A percentile compares a stretch with the other conserved stretches of the same genome.
phyloP scores from a whole-genome alignment of 2,113 vertebrate species.

The Protomyctophum bolini region DNA sequence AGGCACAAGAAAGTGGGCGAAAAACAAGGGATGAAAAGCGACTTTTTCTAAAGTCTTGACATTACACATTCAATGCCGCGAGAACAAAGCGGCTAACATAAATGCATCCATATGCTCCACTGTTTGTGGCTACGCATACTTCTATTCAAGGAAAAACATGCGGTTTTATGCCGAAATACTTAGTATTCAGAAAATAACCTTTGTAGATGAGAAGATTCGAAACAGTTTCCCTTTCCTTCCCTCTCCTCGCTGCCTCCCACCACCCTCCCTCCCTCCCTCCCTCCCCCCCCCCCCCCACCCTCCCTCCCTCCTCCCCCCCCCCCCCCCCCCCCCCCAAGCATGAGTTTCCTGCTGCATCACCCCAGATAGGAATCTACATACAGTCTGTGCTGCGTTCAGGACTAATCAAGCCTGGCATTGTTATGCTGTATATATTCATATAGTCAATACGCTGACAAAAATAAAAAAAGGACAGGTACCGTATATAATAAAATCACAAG shows the following conservation, averaged over 20 bases:
- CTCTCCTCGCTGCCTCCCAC: conserved; percentile 3
- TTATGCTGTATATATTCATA: conserved; percentile 68
- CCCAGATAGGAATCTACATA: conserved; percentile 62
- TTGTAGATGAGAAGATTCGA: conserved; percentile 76
- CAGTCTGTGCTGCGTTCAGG: conserved; percentile 46
- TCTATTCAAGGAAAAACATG: conserved; percentile 77
- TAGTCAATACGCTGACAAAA: conserved; percentile 46
- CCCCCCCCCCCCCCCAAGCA: conserved; percentile 38
- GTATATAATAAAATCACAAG: conserved; percentile 69
- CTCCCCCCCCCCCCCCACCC: conserved; percentile 29
- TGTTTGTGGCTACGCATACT: conserved; percentile 78
- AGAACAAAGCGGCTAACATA: conserved; percentile 71
- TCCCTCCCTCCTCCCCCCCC: conserved; percentile 7
- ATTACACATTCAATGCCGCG: conserved; percentile 67
- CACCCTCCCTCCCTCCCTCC: conserved; percentile 13
- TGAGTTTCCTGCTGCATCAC: conserved; percentile 65
- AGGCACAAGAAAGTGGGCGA: conserved; percentile 29
- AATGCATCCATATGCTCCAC: conserved; percentile 80
- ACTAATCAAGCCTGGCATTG: conserved; percentile 69
- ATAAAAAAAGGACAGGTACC: conserved; percentile 42
- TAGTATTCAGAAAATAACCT: conserved; percentile 76
- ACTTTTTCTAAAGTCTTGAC: conserved; percentile 60
- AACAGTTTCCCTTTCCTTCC: conserved; percentile 44
- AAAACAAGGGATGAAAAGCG: conserved; percentile 56
- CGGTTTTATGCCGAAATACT: conserved; percentile 73